Percentiles rank a stretch among this genome's conserved stretches.
phyloP scores from a whole-genome alignment of 2,797 vertebrate genomes.

The Melanotaenia parkinsoni region DNA sequence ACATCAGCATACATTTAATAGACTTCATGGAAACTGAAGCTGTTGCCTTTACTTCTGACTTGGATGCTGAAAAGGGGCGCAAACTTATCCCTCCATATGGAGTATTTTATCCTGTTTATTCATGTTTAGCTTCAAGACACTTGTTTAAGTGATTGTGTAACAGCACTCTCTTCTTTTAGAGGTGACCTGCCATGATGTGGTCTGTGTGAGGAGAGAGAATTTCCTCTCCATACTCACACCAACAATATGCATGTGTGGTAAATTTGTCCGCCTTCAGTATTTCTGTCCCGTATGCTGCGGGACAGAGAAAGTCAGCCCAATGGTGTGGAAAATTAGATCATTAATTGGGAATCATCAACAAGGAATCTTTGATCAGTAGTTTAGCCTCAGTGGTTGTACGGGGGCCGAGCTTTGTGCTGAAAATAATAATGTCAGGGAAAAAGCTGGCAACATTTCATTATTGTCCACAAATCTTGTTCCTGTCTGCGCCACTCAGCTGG shows the following conservation, averaged over 20 bases:
- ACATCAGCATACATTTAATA: neutral
- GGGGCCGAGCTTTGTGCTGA: slow-evolving; percentile 42
- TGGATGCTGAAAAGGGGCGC: neutral
- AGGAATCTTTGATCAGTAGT: slow-evolving; percentile 78
- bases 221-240: slow-evolving; percentile 19
- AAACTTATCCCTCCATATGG: neutral
- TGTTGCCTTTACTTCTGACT: neutral
- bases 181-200: neutral
- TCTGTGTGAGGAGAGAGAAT: slow-evolving; percentile 20
- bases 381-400: slow-evolving; percentile 54
- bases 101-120: neutral
- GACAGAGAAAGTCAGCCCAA: slow-evolving; percentile 66
- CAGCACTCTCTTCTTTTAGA: neutral
- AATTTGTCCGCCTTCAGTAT: slow-evolving; percentile 68
- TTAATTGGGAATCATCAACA: slow-evolving; percentile 82
- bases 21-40: too few relatives aligned
- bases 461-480: slow-evolving; percentile 6
- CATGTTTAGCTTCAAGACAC: neutral
- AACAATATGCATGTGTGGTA: slow-evolving; percentile 71
- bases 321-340: slow-evolving; percentile 81
- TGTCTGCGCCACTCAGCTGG: neutral
- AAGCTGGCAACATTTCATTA: slow-evolving; percentile 6
- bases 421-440: slow-evolving; percentile 39
- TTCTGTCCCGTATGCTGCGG: slow-evolving; percentile 74
- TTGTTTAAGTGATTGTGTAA: neutral